Conservation (phyloP, 2,888 invertebrate genomes). For the Tanypteryx hageni region DNA sequence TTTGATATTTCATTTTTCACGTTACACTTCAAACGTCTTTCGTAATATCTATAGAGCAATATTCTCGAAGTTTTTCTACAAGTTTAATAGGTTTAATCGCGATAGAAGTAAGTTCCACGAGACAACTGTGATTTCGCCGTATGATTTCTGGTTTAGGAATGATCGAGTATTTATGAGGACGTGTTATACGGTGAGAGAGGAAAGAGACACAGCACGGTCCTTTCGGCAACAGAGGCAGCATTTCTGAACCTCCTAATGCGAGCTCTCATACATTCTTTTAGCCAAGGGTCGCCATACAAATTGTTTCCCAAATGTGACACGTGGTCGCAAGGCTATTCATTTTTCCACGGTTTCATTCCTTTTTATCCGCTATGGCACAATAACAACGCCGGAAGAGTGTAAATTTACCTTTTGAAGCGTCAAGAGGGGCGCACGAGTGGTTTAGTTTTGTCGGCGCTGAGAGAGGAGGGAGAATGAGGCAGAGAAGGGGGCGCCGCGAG, state of each 20-base stretch:
- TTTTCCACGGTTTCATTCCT: conserved; percentile 46
- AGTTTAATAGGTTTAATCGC: no score
- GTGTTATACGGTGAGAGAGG: not conserved
- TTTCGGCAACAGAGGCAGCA: not conserved
- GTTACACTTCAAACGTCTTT: no score
- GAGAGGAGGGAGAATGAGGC: not conserved
- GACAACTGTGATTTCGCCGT: no score
- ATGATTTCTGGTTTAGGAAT: no score
- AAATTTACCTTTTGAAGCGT: conserved; percentile 58
- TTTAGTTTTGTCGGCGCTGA: conserved; percentile 28
- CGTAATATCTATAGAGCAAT: no score
- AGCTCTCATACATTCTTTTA: conserved; percentile 34
- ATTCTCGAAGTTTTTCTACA: no score
- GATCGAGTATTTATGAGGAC: no score
- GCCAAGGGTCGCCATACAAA: conserved; percentile 57
- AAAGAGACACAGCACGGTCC: not conserved
- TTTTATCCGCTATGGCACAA: conserved; percentile 60
- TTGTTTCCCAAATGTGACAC: conserved; percentile 62
- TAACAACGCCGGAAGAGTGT: conserved; percentile 46
- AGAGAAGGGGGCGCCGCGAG: not conserved
- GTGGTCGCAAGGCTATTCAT: conserved; percentile 54
- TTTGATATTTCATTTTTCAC: no score
- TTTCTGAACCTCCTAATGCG: conserved; percentile 23
- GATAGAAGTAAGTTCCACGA: no score
- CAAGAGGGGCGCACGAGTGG: conserved; percentile 14